These are phyloP conservation scores for Mesoclemmys tuberculata DNA, from an alignment of 2,113 vertebrate species.

Conservation along the genomic window DNA sequence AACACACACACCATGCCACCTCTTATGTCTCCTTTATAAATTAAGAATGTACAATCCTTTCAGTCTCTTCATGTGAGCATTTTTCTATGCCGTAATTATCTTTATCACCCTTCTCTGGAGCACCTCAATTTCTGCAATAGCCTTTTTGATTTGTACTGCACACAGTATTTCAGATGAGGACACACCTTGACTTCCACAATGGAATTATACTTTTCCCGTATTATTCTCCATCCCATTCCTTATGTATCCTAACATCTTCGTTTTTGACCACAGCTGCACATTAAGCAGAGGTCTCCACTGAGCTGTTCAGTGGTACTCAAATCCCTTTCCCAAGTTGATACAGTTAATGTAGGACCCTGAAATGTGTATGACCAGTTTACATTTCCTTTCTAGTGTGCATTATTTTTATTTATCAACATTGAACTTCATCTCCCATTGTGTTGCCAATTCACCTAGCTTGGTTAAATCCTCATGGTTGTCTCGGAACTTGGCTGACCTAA, in stretches of 20 bases:
- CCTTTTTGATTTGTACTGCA: not conserved
- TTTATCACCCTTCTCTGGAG: not conserved
- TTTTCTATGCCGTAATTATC: not conserved
- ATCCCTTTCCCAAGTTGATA: not conserved
- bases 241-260: not conserved
- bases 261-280: not conserved
- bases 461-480: not conserved
- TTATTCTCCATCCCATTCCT: not conserved
- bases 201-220: not conserved
- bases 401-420: constrained; percentile 46
- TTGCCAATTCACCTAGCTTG: not conserved
- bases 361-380: constrained; percentile 20
- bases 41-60: constrained; percentile 45
- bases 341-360: not conserved
- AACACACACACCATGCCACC: constrained; percentile 53
- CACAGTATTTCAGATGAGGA: not conserved
- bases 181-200: not conserved
- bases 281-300: not conserved
- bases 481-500: not conserved
- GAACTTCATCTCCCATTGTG: not conserved
- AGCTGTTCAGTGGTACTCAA: not conserved
- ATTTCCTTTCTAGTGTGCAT: not conserved
- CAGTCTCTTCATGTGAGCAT: constrained; percentile 17
- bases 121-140: constrained; percentile 2
- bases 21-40: constrained; percentile 48